These are phyloP conservation scores for Actinostola sp. DNA, from an alignment of 92 coral and sea anemone genomes.

Conservation along the genomic window DNA sequence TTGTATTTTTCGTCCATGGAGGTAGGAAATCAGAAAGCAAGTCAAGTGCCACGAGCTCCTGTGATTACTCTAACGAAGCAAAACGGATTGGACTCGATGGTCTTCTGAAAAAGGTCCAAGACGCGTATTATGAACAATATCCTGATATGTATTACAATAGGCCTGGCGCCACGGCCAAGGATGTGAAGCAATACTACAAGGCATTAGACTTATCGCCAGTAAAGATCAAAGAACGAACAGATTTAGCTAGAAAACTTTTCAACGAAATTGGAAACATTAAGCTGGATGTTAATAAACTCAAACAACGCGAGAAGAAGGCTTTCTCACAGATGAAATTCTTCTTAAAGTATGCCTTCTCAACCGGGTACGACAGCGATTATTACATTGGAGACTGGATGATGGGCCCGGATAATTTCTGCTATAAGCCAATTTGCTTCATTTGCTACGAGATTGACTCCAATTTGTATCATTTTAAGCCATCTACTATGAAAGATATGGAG, in stretches of 20 bases:
- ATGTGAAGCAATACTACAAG: slow-evolving; percentile 48
- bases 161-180: slow-evolving; percentile 39
- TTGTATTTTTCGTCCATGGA: slow-evolving; percentile 39
- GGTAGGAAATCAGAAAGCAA: neutral
- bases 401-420: slow-evolving; percentile 67
- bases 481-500: slow-evolving; percentile 53
- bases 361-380: slow-evolving; percentile 45
- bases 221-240: slow-evolving; percentile 51
- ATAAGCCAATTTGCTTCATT: slow-evolving; percentile 47
- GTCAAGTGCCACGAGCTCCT: neutral
- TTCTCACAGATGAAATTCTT: slow-evolving; percentile 49
- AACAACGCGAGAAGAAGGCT: slow-evolving; percentile 57
- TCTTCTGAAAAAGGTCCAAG: slow-evolving; percentile 50
- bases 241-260: slow-evolving; percentile 31
- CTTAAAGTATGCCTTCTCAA: slow-evolving; percentile 41
- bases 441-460: slow-evolving; percentile 26
- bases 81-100: slow-evolving; percentile 52
- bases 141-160: slow-evolving; percentile 63
- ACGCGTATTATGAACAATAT: slow-evolving; percentile 48
- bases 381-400: slow-evolving; percentile 66
- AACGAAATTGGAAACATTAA: slow-evolving; percentile 28
- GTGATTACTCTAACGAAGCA: slow-evolving; percentile 76
- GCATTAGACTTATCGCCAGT: slow-evolving; percentile 51
- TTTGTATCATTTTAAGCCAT: slow-evolving; percentile 44
- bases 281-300: slow-evolving; percentile 24